These are phyloP conservation scores for Malacoraja senta DNA, from an alignment of 2,797 vertebrate species.

Conservation along the genomic window DNA sequence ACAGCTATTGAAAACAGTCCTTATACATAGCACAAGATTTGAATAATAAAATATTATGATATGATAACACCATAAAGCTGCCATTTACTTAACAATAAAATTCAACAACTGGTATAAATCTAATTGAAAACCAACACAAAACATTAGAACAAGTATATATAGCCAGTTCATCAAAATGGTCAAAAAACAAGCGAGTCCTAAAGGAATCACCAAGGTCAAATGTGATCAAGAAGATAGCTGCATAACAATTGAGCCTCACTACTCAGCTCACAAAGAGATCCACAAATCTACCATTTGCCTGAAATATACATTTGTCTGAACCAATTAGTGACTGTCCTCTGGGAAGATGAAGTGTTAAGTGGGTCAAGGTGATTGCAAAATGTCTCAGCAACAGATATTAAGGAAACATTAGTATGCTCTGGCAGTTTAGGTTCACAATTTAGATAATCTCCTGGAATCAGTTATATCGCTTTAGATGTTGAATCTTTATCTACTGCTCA, in stretches of 20 bases:
- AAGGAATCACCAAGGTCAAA: neutral
- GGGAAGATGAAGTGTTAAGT: neutral
- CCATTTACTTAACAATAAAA: neutral
- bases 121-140: neutral
- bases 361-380: neutral
- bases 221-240: neutral
- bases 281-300: neutral
- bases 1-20: neutral
- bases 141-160: neutral
- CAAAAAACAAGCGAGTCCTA: neutral
- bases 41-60: no score
- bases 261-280: neutral
- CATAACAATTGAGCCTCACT: neutral
- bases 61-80: neutral
- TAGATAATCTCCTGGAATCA: neutral
- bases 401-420: neutral
- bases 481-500: neutral
- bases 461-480: neutral
- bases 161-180: neutral
- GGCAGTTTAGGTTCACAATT: neutral
- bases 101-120: neutral
- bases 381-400: neutral
- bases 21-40: neutral
- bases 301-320: neutral
- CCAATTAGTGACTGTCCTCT: neutral